A percentile compares a stretch with the other conserved stretches of the same genome.
Evolutionary conservation across 2,113 vertebrate genomes (phyloP).

Genomic region (Chaetodon auriga): DNA sequence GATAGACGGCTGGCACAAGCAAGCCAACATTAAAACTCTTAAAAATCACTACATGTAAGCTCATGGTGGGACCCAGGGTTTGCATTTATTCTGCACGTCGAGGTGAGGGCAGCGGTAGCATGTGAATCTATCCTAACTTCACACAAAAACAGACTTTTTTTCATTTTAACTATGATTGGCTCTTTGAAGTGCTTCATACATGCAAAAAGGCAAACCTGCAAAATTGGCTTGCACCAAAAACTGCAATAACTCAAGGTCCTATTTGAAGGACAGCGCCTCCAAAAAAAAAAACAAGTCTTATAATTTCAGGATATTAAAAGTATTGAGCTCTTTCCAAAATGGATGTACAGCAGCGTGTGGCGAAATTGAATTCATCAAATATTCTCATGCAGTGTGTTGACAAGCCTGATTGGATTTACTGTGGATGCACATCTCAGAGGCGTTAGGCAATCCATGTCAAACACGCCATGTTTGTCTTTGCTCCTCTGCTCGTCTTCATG

Average conservation of each 20-base stretch:
- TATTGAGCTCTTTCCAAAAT: conserved; percentile 20
- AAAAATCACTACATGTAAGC: not conserved
- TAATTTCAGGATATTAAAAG: not conserved
- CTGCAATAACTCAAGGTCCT: not conserved
- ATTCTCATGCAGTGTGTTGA: conserved; percentile 48
- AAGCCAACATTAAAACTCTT: not conserved
- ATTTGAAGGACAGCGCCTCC: not conserved
- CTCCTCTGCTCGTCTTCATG: conserved; percentile 29
- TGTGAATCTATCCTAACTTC: not conserved
- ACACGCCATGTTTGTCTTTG: conserved; percentile 54
- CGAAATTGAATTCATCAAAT: conserved; percentile 19
- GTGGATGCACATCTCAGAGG: conserved; percentile 33
- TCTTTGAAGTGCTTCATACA: too few relatives aligned
- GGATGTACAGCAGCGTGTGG: not conserved
- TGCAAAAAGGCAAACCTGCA: too few relatives aligned
- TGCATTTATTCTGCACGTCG: not conserved
- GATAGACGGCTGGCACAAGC: not conserved
- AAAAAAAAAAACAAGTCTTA: not conserved
- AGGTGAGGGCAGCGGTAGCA: not conserved
- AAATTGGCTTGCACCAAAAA: too few relatives aligned
- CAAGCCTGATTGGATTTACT: conserved; percentile 57
- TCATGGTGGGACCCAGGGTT: not conserved
- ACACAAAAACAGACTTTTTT: too few relatives aligned
- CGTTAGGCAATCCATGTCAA: conserved; percentile 49
- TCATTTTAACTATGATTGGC: too few relatives aligned